phyloP scores from a whole-genome alignment of 2,797 vertebrate species.

The Typhlichthys eigenmanni region DNA sequence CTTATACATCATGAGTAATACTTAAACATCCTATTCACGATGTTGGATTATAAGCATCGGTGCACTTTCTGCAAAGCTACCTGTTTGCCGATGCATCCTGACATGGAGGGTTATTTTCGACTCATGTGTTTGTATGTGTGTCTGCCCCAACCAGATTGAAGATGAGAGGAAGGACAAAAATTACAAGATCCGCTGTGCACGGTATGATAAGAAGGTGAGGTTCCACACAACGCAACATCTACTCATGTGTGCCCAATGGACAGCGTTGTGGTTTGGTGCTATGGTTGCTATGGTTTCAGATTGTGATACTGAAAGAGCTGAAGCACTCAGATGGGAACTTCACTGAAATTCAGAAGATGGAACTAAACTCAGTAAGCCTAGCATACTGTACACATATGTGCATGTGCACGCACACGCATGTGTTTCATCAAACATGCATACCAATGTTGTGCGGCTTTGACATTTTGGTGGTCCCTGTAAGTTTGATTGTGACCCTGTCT shows the following conservation, averaged over 20 bases:
- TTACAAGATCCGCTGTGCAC: conserved; percentile 80
- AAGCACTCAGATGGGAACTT: conserved; percentile 89
- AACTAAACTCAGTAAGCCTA: conserved; percentile 85
- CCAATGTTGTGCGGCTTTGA: too few species aligned
- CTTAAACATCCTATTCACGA: too few species aligned
- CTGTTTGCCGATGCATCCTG: not conserved
- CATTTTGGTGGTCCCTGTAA: too few species aligned
- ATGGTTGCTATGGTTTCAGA: conserved; percentile 65
- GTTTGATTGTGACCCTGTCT: not conserved
- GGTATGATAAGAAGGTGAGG: conserved; percentile 92
- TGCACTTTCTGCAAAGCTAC: not conserved
- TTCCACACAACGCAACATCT: not conserved
- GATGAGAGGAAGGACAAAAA: conserved; percentile 81
- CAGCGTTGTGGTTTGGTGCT: not conserved
- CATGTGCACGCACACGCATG: not conserved
- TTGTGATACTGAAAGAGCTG: conserved; percentile 91
- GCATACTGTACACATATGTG: not conserved
- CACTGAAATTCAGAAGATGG: conserved; percentile 87
- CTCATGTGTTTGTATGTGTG: not conserved
- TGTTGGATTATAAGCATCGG: too few species aligned
- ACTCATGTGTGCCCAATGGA: not conserved
- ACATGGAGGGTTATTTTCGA: not conserved
- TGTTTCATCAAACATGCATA: not conserved
- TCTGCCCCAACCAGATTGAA: conserved; percentile 82
- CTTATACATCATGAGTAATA: not conserved